Evolutionary conservation across 2,113 vertebrate species (phyloP).

Genomic region (Arvicanthis niloticus): DNA sequence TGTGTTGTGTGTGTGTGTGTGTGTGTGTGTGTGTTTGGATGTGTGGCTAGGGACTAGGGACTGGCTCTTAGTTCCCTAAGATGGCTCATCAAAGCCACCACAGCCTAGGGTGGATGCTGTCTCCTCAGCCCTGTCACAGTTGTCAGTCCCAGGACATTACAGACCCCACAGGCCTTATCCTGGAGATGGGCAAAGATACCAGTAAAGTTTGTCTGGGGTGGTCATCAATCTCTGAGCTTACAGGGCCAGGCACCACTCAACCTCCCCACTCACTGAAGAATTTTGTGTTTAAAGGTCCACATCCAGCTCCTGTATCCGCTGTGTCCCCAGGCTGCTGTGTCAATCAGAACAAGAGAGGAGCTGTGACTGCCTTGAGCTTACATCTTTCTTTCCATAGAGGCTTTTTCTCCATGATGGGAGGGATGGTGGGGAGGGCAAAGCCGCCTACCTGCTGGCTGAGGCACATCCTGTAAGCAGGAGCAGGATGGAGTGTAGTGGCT

Average conservation of each 20-base stretch:
- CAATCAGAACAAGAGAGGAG: background rate
- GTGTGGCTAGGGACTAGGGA: background rate
- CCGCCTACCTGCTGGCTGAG: background rate
- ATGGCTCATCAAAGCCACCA: background rate
- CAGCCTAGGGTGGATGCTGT: fast-evolving
- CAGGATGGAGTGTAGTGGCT: background rate
- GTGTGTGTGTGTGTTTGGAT: background rate
- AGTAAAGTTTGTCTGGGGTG: background rate
- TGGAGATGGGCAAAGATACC: background rate
- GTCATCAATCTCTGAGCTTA: background rate
- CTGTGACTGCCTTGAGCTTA: background rate
- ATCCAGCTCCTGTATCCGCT: no score
- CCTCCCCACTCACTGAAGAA: fast-evolving
- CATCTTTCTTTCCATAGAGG: background rate
- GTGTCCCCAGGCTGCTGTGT: background rate
- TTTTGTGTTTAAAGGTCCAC: fast-evolving
- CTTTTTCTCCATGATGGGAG: background rate
- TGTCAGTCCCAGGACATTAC: background rate
- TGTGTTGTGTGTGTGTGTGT: background rate
- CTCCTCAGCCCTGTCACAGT: no score
- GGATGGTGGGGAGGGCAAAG: background rate
- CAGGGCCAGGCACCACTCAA: fast-evolving
- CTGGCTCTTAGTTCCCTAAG: background rate
- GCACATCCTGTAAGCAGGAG: background rate
- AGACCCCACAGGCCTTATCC: no score